Base-by-base conservation (phyloP, 2,888 invertebrate species). In the Xanthia icteritia region DNA sequence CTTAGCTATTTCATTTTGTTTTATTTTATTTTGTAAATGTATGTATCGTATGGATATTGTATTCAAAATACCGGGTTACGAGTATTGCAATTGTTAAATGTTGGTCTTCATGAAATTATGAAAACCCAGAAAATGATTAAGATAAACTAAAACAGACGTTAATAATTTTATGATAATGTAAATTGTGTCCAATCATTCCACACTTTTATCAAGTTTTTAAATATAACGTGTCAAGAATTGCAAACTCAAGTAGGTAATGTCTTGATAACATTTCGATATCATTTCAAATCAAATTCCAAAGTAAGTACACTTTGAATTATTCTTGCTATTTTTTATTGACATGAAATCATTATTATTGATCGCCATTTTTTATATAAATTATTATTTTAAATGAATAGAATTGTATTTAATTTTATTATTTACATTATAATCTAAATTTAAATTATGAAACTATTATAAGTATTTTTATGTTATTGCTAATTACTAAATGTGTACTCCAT, bases 261-360 rank as follows among this genome's bases (percentile, higher is more conserved):
- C 5, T 23, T 9, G 65, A 81, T 77, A 81, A 64, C 42, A 31
- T 68, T 42, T 1, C 51, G 48, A 56, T 73, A 78, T 20, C 11
- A 42, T 58, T 31, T 13, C 11, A 65, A 65, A 48, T 42, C 31
- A 56, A 76, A 65, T 31, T 71, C 27, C 51, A 39, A 45, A 48
- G 15, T 77, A 13, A 48, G 63, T 58, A 45, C 67, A 68, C 54
- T 58, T 68, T 13, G 68, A 48, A 39, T 5, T 31, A 31, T 31
- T 31, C 31, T 31, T 31, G 31, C 1, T 31, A 31, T 31, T 31
- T 31, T 31, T 31, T 31, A 31, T 31, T 31, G 31, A 31, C 31
- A 31, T 31, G 31, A 31, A 1, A 31, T 31, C 31, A 31, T 31
- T 31, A 31, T 31, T 31, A 31, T 2, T 31, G 31, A 31, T 2